Evolutionary conservation across 2,113 vertebrate genomes (phyloP).

Genomic region (Catharus fuscescens): DNA sequence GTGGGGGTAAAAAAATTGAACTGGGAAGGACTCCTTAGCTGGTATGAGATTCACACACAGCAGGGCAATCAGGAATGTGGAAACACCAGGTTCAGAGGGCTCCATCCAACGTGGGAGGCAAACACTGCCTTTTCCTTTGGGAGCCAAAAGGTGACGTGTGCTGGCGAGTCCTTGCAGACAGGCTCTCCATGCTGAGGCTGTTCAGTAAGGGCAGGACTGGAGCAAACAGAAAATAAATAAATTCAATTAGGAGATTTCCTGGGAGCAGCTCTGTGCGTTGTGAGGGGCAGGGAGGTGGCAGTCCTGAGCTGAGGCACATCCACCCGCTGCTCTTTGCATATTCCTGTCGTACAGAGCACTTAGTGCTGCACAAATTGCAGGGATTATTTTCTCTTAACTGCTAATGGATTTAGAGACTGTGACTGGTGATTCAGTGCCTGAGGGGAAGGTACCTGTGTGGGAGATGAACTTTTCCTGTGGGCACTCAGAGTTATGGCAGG

Average conservation of each 20-base stretch:
- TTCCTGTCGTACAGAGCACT: neutral
- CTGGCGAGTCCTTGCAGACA: neutral
- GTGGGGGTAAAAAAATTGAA: neutral
- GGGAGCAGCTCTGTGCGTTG: neutral
- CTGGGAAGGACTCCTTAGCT: neutral
- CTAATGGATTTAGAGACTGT: constrained; percentile 45
- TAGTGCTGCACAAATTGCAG: constrained; percentile 44
- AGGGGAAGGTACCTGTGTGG: neutral
- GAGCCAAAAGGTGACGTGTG: neutral
- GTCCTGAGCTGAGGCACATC: constrained; percentile 55
- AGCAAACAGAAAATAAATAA: neutral
- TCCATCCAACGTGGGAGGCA: neutral
- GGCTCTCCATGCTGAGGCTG: neutral
- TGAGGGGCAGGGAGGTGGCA: constrained; percentile 65
- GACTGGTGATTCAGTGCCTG: neutral
- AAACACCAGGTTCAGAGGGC: neutral
- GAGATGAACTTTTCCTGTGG: neutral
- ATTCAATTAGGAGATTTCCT: accelerated
- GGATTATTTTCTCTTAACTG: constrained; percentile 65
- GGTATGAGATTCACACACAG: neutral
- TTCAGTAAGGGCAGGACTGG: accelerated
- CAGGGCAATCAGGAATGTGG: constrained; percentile 6
- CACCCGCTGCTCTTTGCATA: neutral
- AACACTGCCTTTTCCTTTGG: neutral
- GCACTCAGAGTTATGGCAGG: neutral